Evolutionary conservation across 2,113 vertebrate genomes (phyloP).

Genomic region (Pithys albifrons): DNA sequence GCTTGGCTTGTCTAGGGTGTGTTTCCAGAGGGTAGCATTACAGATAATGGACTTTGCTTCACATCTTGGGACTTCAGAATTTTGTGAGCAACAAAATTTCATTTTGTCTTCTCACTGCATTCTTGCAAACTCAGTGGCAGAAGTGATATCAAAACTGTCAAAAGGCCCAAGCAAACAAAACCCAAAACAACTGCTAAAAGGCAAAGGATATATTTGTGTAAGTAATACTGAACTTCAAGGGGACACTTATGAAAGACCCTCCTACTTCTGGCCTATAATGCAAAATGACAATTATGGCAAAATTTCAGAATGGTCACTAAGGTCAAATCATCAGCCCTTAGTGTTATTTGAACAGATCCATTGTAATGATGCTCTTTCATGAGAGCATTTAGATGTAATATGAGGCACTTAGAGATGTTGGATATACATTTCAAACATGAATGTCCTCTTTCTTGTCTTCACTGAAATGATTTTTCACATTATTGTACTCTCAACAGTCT

Average conservation of each 20-base stretch:
- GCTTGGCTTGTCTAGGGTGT: not conserved
- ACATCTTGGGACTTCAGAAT: not conserved
- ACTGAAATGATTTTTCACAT: not conserved
- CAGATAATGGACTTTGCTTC: not conserved
- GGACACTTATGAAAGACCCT: not conserved
- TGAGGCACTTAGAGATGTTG: not conserved
- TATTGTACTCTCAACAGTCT: not conserved
- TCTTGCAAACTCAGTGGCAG: not conserved
- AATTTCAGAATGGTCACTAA: not conserved
- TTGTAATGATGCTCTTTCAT: not conserved
- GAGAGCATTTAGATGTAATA: not conserved
- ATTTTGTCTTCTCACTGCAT: not conserved
- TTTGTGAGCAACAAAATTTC: not conserved
- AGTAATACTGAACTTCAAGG: not conserved
- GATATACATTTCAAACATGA: not conserved
- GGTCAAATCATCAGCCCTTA: not conserved
- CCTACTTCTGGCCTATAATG: not conserved
- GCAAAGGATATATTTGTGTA: not conserved
- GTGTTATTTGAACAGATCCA: not conserved
- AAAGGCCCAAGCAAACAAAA: not conserved
- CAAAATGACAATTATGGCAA: not conserved
- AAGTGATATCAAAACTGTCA: not conserved
- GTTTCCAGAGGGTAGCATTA: not conserved
- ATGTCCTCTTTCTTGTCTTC: not conserved
- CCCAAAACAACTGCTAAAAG: not conserved